Percentiles rank a stretch among this genome's conserved stretches.
Conservation (phyloP, 2,797 vertebrate species). For the Heteromormyrus szaboi region DNA sequence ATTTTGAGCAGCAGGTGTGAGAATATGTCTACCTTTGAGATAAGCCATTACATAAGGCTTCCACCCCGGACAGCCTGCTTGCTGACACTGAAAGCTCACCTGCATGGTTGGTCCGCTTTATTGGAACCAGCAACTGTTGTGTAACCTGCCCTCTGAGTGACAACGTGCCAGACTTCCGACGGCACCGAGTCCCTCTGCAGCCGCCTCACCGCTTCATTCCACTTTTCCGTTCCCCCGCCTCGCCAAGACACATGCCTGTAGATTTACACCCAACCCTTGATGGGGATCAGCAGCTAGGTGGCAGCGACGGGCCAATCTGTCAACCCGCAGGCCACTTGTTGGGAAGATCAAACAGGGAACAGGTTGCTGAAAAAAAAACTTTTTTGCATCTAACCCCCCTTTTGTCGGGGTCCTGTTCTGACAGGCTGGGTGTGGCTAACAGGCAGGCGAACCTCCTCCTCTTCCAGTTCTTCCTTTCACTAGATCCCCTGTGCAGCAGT, state of each 20-base stretch:
- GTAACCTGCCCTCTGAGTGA: slow-evolving; percentile 7
- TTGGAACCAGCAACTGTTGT: slow-evolving; percentile 18
- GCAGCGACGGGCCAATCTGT: neutral
- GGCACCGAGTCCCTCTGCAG: neutral
- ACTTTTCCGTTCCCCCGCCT: neutral
- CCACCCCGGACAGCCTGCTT: neutral
- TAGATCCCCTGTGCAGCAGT: neutral
- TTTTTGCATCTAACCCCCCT: neutral
- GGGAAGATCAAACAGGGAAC: neutral
- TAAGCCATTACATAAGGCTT: neutral
- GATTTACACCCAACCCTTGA: neutral
- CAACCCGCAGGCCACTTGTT: neutral
- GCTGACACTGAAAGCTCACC: slow-evolving; percentile 1
- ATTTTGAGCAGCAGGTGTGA: neutral
- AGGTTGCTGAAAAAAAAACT: neutral
- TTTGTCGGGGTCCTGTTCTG: neutral
- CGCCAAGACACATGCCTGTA: neutral
- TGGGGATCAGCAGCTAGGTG: neutral
- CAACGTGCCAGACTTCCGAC: neutral
- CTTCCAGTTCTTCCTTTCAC: neutral
- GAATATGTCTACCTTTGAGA: neutral
- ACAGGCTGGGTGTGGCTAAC: neutral
- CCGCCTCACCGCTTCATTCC: neutral
- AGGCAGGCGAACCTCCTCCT: neutral
- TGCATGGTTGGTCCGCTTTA: slow-evolving; percentile 18